Percentiles rank a stretch among this genome's conserved stretches.
These are phyloP conservation scores for Iphiclides podalirius DNA, from an alignment of 2,888 invertebrate genomes.

Conservation along the genomic window DNA sequence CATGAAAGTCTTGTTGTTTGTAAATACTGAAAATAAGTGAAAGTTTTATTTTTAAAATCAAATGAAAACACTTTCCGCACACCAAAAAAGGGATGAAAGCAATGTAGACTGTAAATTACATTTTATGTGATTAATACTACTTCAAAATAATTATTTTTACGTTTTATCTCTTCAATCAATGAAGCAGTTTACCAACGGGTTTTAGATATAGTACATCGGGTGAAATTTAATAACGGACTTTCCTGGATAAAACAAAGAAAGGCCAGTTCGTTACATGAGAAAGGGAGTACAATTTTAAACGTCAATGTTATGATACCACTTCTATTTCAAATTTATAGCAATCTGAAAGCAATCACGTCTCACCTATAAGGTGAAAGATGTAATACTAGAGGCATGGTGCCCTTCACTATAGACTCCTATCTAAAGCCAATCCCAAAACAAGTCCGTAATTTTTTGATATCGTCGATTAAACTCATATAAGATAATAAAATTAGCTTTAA, in stretches of 20 bases:
- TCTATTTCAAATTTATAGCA: slow-evolving; percentile 75
- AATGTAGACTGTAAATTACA: background rate
- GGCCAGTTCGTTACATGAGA: slow-evolving; percentile 72
- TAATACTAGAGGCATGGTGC: slow-evolving; percentile 64
- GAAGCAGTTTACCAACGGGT: slow-evolving; percentile 28
- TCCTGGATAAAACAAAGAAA: slow-evolving; percentile 67
- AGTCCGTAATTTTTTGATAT: no score
- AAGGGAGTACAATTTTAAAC: slow-evolving; percentile 76
- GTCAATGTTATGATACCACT: slow-evolving; percentile 65
- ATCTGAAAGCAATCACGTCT: slow-evolving; percentile 71
- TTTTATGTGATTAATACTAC: slow-evolving; percentile 5
- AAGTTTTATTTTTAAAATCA: background rate
- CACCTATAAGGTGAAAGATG: slow-evolving; percentile 65
- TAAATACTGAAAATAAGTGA: background rate
- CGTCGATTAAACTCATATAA: no score
- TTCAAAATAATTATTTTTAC: slow-evolving; percentile 1
- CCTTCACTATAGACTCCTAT: slow-evolving; percentile 60
- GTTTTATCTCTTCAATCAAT: slow-evolving; percentile 29
- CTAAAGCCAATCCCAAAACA: no score
- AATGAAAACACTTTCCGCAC: background rate
- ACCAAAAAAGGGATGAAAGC: background rate
- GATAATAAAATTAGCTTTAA: no score
- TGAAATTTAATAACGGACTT: slow-evolving; percentile 45
- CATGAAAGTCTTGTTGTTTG: background rate
- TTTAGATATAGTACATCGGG: slow-evolving; percentile 29